phyloP scores from a whole-genome alignment of 2,797 vertebrate species.

The Chrosomus eos region DNA sequence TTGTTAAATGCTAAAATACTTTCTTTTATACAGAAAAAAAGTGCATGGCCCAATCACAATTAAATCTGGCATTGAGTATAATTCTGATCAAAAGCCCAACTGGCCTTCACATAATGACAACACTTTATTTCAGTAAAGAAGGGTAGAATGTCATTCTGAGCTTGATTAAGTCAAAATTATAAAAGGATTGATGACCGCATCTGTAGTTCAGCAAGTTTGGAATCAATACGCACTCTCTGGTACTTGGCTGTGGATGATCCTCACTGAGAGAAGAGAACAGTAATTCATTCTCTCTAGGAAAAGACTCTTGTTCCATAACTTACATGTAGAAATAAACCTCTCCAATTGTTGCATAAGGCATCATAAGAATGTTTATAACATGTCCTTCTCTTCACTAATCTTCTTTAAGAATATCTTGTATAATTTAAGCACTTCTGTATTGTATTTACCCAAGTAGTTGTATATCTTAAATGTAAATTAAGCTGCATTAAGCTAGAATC shows the following conservation, averaged over 20 bases:
- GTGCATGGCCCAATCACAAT: not conserved
- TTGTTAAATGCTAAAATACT: not conserved
- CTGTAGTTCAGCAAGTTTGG: not conserved
- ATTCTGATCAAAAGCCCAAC: not conserved
- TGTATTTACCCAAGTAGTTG: slow-evolving; percentile 51
- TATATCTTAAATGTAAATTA: not conserved
- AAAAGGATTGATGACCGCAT: not conserved
- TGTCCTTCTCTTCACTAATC: not conserved
- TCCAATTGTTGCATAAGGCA: not conserved
- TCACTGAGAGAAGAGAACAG: not conserved
- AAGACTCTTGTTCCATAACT: not conserved
- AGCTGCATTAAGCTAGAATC: not conserved
- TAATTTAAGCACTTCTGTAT: slow-evolving; percentile 49
- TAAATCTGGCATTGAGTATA: not conserved
- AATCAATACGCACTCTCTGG: not conserved
- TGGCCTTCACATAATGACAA: not conserved
- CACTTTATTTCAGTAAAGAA: not conserved
- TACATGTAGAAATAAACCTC: not conserved
- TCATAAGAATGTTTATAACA: not conserved
- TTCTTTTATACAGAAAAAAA: not conserved
- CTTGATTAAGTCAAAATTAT: not conserved
- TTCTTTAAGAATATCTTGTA: slow-evolving; percentile 13
- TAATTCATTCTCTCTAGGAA: not conserved
- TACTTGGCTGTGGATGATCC: not conserved
- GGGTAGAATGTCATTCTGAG: not conserved